A percentile compares a stretch with the other conserved stretches of the same genome.
phyloP scores from a whole-genome alignment of 2,888 invertebrate species.

The Tiliacea citrago region DNA sequence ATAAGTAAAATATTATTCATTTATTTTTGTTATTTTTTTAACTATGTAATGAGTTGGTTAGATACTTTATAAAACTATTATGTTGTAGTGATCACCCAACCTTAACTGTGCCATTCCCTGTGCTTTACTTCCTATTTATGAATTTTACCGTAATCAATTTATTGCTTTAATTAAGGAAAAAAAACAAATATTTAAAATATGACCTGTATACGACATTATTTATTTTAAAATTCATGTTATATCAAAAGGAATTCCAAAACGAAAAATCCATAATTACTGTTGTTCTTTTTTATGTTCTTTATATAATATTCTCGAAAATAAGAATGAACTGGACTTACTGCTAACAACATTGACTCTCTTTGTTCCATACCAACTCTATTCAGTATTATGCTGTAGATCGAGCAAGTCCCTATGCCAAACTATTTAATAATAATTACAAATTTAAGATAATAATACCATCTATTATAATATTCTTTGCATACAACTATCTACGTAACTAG shows the following conservation, averaged over 20 bases:
- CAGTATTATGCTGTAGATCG: constrained; percentile 43
- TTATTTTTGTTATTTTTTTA: constrained; percentile 60
- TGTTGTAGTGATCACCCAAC: constrained; percentile 49
- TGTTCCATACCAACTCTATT: constrained; percentile 30
- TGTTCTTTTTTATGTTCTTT: constrained; percentile 22
- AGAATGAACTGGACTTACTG: constrained; percentile 20
- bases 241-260: constrained; percentile 11
- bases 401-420: constrained; percentile 59
- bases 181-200: constrained; percentile 24
- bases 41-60: constrained; percentile 45
- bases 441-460: constrained; percentile 39
- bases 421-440: constrained; percentile 44
- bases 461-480: constrained; percentile 31
- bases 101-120: constrained; percentile 66
- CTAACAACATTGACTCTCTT: constrained; percentile 14
- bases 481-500: constrained; percentile 39
- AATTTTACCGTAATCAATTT: constrained; percentile 25
- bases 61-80: constrained; percentile 27
- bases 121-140: constrained; percentile 62
- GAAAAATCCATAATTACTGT: constrained; percentile 4
- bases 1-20: constrained; percentile 42
- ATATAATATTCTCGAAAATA: constrained; percentile 13
- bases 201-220: constrained; percentile 43
- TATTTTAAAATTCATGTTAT: constrained; percentile 17
- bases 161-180: constrained; percentile 47